Evolutionary conservation across 1,140 invertebrate genomes (phyloP).

Genomic region (Odontomachus brunneus): DNA sequence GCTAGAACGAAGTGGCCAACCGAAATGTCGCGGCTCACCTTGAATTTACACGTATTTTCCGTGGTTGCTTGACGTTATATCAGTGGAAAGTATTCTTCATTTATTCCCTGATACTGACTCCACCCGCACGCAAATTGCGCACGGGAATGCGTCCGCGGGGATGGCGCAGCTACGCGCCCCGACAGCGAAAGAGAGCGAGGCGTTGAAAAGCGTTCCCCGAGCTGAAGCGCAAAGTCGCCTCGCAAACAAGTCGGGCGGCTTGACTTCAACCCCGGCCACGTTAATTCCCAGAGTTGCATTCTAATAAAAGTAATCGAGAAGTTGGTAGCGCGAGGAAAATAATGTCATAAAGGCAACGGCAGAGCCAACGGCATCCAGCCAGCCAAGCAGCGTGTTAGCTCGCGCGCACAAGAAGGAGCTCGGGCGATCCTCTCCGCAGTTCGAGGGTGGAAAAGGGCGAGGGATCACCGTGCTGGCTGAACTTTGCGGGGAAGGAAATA

Average conservation of each 20-base stretch:
- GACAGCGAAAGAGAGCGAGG: constrained; percentile 2
- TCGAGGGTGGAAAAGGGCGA: constrained; percentile 48
- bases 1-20: background rate
- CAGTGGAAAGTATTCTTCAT: background rate
- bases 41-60: no score
- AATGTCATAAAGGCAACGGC: constrained; percentile 72
- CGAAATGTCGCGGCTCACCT: background rate
- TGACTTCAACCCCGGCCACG: constrained; percentile 56
- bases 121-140: background rate
- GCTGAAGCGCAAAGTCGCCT: constrained; percentile 49
- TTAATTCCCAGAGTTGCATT: constrained; percentile 76
- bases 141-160: background rate
- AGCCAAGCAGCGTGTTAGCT: constrained; percentile 40
- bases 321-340: constrained; percentile 75
- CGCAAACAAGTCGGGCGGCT: constrained; percentile 65
- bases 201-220: constrained; percentile 35
- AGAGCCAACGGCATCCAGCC: constrained; percentile 35
- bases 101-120: background rate
- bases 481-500: constrained; percentile 46
- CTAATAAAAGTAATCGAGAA: constrained; percentile 80
- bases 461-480: constrained; percentile 49
- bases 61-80: background rate
- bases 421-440: constrained; percentile 66
- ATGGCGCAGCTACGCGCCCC: background rate
- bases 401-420: constrained; percentile 26